Percentiles rank a stretch among this genome's conserved stretches.
These are phyloP conservation scores for Cervus canadensis DNA, from an alignment of 2,113 vertebrate genomes.

Conservation along the genomic window DNA sequence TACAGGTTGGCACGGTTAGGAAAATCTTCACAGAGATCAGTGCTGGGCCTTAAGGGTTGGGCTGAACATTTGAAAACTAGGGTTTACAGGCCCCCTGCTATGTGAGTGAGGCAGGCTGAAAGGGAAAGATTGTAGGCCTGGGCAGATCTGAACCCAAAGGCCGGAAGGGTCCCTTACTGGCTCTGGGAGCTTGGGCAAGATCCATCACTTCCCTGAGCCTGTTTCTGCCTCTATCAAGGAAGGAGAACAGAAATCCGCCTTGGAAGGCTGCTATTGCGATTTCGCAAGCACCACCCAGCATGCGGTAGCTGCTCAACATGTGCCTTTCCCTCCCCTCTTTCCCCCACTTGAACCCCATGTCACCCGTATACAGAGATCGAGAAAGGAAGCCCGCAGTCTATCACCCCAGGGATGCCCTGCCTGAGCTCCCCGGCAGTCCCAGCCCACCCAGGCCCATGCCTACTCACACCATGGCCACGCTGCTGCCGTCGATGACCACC, in stretches of 20 bases:
- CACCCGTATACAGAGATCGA: background rate
- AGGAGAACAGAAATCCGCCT: background rate
- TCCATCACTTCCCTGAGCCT: background rate
- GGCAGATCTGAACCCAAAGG: background rate
- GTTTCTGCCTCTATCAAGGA: background rate
- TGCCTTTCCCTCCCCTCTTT: background rate
- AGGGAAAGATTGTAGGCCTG: background rate
- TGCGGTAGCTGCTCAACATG: fast-evolving
- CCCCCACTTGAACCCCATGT: background rate
- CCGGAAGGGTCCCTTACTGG: background rate
- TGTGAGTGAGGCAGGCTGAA: background rate
- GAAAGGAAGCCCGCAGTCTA: background rate
- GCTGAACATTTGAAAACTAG: background rate
- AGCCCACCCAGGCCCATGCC: fast-evolving
- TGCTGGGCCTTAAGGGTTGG: background rate
- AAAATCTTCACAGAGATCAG: background rate
- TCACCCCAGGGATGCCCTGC: background rate
- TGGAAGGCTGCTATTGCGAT: background rate
- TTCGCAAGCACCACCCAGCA: fast-evolving
- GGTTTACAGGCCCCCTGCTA: background rate
- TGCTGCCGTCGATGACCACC: slow-evolving; percentile 92
- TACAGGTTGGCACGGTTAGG: fast-evolving
- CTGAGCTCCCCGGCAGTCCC: background rate
- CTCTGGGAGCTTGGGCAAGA: background rate
- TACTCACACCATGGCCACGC: slow-evolving; percentile 92